These are phyloP conservation scores for Clistopyga incitator DNA, from an alignment of 2,888 invertebrate genomes.

Conservation along the genomic window DNA sequence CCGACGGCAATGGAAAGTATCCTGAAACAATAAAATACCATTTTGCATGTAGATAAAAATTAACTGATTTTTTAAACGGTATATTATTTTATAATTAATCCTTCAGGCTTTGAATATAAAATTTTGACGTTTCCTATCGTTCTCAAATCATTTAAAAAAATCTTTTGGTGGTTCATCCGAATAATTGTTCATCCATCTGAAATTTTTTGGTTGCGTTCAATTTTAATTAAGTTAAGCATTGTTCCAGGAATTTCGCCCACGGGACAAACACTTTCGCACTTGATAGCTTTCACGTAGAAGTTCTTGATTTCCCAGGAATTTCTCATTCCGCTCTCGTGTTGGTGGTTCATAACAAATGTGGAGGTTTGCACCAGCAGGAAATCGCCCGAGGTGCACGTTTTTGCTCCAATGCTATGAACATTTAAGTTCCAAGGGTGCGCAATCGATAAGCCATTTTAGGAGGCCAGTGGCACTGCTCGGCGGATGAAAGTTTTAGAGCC, in stretches of 20 bases:
- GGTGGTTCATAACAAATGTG: constrained; percentile 13
- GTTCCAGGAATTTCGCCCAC: constrained; percentile 4
- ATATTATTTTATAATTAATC: too few relatives aligned
- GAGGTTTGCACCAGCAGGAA: constrained; percentile 1
- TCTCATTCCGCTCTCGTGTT: constrained; percentile 7
- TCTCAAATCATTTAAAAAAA: too few relatives aligned
- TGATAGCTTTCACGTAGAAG: background rate
- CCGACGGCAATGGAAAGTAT: constrained; percentile 92
- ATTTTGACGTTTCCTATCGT: too few relatives aligned
- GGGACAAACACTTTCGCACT: constrained; percentile 6
- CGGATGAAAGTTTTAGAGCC: constrained; percentile 27
- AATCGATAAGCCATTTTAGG: constrained; percentile 33
- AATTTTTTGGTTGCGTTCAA: background rate
- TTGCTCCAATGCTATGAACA: constrained; percentile 10
- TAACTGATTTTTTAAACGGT: too few relatives aligned
- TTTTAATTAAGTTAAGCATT: background rate
- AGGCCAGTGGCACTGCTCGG: constrained; percentile 10
- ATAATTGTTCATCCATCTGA: too few relatives aligned
- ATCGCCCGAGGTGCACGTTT: background rate
- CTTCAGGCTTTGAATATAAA: too few relatives aligned
- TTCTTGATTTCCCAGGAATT: constrained; percentile 19
- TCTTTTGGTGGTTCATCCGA: too few relatives aligned
- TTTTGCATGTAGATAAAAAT: background rate
- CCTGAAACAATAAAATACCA: constrained; percentile 85
- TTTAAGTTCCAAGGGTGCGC: constrained; percentile 19